These are phyloP conservation scores for Brachyptera risi DNA, from an alignment of 2,888 invertebrate species.

Conservation along the genomic window DNA sequence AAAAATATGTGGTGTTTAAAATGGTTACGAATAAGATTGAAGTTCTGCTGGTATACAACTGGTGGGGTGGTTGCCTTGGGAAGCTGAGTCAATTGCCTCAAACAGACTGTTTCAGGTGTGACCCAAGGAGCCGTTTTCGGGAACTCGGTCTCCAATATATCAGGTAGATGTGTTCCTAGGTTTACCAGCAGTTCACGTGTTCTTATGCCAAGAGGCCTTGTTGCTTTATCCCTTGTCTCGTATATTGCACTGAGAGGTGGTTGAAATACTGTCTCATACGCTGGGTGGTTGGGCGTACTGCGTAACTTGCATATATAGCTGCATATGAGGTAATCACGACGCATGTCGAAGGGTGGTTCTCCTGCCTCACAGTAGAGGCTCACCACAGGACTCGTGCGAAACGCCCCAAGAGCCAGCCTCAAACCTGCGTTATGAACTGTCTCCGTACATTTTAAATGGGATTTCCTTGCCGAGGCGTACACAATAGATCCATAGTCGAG, in stretches of 20 bases:
- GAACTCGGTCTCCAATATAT: too few relatives aligned
- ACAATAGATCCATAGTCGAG: slow-evolving; percentile 2
- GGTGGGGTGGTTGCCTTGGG: background rate
- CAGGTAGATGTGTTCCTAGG: too few relatives aligned
- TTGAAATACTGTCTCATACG: background rate
- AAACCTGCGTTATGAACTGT: slow-evolving; percentile 1
- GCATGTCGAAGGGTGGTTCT: background rate
- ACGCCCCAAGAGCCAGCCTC: background rate
- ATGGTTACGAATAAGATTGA: background rate
- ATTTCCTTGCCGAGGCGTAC: background rate
- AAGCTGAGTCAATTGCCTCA: background rate
- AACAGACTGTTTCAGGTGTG: background rate
- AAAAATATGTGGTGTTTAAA: background rate
- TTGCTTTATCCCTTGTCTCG: too few relatives aligned
- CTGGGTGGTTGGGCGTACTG: background rate
- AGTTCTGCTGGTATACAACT: background rate
- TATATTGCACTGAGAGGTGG: background rate
- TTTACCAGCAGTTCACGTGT: too few relatives aligned
- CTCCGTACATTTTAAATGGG: background rate
- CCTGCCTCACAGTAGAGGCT: background rate
- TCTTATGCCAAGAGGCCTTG: too few relatives aligned
- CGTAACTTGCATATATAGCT: background rate
- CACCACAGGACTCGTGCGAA: slow-evolving; percentile 15
- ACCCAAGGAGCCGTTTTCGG: background rate
- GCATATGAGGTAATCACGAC: background rate